These are phyloP conservation scores for Apteryx mantelli DNA, from an alignment of 2,113 vertebrate species.

Conservation along the genomic window DNA sequence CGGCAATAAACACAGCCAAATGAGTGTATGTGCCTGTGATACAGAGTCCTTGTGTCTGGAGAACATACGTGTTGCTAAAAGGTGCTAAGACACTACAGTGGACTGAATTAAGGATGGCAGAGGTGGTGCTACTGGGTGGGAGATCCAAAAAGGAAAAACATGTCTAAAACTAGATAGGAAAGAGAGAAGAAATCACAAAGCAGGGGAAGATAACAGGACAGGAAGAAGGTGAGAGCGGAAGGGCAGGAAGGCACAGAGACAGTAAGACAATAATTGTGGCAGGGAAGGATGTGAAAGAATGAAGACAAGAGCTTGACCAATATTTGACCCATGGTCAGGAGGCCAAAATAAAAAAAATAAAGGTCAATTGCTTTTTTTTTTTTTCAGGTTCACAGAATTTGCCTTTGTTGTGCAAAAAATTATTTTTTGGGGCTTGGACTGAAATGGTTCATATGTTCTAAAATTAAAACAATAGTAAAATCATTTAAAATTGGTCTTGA, in stretches of 20 bases:
- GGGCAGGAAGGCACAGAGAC: neutral
- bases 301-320: neutral
- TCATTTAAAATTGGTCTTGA: neutral
- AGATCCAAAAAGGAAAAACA: neutral
- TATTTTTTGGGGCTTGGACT: neutral
- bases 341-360: neutral
- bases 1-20: neutral
- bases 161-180: neutral
- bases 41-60: neutral
- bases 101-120: neutral
- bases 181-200: neutral
- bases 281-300: neutral
- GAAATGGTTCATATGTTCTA: neutral
- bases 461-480: neutral
- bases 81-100: neutral
- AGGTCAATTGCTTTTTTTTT: neutral
- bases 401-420: neutral
- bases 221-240: neutral
- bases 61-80: rapidly evolving
- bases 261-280: neutral
- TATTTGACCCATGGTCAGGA: neutral
- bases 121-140: neutral
- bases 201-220: neutral
- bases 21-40: rapidly evolving
- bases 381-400: neutral